phyloP scores from a whole-genome alignment of 2,888 invertebrate species.

The Ennomos quercinarius region DNA sequence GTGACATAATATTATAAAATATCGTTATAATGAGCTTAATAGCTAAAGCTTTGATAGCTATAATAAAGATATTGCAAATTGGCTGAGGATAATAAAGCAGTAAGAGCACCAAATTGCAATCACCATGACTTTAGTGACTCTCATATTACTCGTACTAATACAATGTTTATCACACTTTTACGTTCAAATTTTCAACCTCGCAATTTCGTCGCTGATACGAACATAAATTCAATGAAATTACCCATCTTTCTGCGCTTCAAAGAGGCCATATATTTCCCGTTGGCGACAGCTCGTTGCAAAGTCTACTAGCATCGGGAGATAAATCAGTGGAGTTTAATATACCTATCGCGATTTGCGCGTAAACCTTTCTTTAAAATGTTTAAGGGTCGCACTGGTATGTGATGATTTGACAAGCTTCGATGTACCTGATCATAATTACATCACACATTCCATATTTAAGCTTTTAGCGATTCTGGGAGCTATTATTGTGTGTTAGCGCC shows the following conservation, averaged over 20 bases:
- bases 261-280: constrained; percentile 78
- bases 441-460: too few relatives aligned
- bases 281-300: constrained; percentile 76
- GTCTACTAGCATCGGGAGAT: constrained; percentile 78
- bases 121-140: constrained; percentile 27
- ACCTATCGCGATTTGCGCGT: constrained; percentile 44
- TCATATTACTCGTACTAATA: constrained; percentile 44
- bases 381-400: not conserved
- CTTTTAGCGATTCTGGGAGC: too few relatives aligned
- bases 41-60: constrained; percentile 6
- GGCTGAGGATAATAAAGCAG: constrained; percentile 19
- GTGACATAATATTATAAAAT: too few relatives aligned
- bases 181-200: constrained; percentile 71
- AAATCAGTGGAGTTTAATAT: constrained; percentile 65
- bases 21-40: too few relatives aligned
- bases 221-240: constrained; percentile 84
- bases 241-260: constrained; percentile 83
- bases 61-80: constrained; percentile 23
- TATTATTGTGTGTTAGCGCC: too few relatives aligned
- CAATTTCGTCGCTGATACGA: constrained; percentile 76
- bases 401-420: too few relatives aligned
- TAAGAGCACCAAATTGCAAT: constrained; percentile 26
- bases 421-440: too few relatives aligned
- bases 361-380: constrained; percentile 38
- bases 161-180: constrained; percentile 72